Evolutionary conservation across 1,140 invertebrate species (phyloP).

Genomic region (Apocrypta bakeri): DNA sequence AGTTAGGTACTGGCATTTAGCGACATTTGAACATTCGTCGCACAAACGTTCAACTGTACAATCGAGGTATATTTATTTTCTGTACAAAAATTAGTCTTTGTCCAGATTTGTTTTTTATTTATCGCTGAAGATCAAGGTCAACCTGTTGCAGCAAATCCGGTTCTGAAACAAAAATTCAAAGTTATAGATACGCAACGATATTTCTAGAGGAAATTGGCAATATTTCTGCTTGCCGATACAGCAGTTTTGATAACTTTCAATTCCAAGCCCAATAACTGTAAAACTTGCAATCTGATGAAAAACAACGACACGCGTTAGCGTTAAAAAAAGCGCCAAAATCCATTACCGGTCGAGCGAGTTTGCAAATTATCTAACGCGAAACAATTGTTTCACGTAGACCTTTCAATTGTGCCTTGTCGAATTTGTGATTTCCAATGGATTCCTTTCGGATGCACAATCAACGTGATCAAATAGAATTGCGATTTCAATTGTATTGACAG

Average conservation of each 20-base stretch:
- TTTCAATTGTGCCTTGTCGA: neutral
- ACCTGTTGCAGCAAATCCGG: slow-evolving; percentile 71
- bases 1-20: slow-evolving; percentile 34
- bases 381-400: neutral
- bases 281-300: neutral
- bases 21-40: neutral
- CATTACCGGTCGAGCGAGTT: neutral
- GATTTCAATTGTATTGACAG: neutral
- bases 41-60: slow-evolving; percentile 44
- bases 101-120: slow-evolving; percentile 39
- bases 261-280: neutral
- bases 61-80: slow-evolving; percentile 53
- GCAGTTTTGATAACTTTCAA: slow-evolving; percentile 7
- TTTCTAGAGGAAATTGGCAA: neutral
- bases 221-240: neutral
- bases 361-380: neutral
- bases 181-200: neutral
- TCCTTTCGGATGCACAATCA: slow-evolving; percentile 32
- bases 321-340: slow-evolving; percentile 4
- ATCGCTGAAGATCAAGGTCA: slow-evolving; percentile 68
- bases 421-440: slow-evolving; percentile 11
- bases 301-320: neutral
- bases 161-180: slow-evolving; percentile 65
- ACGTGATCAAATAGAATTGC: neutral
- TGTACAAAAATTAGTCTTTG: slow-evolving; percentile 38